Evolutionary conservation across 92 coral and sea anemone species (phyloP).

Genomic region (Umimayanthus kanabou): DNA sequence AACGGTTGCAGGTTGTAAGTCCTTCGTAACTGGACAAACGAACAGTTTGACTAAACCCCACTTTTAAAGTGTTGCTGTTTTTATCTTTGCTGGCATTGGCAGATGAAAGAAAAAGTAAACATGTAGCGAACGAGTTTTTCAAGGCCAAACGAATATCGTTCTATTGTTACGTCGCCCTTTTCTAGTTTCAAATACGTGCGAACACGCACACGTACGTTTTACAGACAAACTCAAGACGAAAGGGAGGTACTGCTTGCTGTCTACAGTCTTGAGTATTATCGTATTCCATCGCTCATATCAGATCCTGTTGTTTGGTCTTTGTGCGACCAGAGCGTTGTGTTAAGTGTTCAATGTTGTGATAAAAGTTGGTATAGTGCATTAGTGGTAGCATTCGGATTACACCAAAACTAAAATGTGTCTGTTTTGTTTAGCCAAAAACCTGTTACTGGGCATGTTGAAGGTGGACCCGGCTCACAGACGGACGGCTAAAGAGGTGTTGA

Average conservation of each 20-base stretch:
- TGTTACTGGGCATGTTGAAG: constrained; percentile 95
- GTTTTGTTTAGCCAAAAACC: constrained; percentile 77
- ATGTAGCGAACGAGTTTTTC: too few relatives aligned
- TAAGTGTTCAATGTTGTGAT: background rate
- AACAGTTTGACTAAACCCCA: too few relatives aligned
- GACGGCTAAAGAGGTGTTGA: constrained; percentile 91
- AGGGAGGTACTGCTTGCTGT: background rate
- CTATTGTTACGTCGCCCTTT: background rate
- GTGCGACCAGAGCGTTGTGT: background rate
- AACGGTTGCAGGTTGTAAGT: too few relatives aligned
- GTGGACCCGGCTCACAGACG: constrained; percentile 97
- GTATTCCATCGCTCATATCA: too few relatives aligned
- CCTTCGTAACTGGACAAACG: too few relatives aligned
- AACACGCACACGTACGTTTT: background rate
- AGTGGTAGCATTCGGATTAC: constrained; percentile 4
- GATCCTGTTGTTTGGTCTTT: background rate
- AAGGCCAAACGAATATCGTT: too few relatives aligned
- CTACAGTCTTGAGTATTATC: background rate
- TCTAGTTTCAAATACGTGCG: background rate
- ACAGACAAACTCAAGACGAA: background rate
- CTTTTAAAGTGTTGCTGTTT: too few relatives aligned
- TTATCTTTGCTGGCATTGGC: too few relatives aligned
- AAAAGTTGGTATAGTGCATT: background rate
- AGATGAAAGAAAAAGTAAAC: too few relatives aligned
- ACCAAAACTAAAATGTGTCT: background rate